These are phyloP conservation scores for Osmoderma eremita DNA, from an alignment of 2,888 invertebrate species.

Conservation along the genomic window DNA sequence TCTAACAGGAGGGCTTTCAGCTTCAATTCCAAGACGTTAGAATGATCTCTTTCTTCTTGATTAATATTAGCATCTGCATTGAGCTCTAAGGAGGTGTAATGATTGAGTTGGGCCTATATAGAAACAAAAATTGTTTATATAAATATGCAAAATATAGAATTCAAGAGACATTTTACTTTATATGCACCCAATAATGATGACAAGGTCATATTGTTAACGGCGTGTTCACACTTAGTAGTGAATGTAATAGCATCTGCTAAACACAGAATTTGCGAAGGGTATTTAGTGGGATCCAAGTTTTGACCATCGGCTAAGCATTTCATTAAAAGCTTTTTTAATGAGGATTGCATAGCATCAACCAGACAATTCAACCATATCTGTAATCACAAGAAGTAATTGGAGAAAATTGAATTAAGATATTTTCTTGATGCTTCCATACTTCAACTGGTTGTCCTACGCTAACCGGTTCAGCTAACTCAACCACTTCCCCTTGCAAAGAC, in stretches of 20 bases:
- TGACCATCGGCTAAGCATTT: constrained; percentile 66
- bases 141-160: constrained; percentile 50
- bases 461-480: constrained; percentile 74
- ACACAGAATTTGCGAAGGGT: constrained; percentile 84
- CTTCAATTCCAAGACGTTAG: constrained; percentile 72
- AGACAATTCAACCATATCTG: constrained; percentile 82
- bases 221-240: constrained; percentile 84
- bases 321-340: constrained; percentile 76
- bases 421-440: constrained; percentile 64
- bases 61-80: constrained; percentile 48
- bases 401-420: background rate
- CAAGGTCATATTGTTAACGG: constrained; percentile 75
- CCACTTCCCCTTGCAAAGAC: constrained; percentile 79
- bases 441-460: constrained; percentile 81
- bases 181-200: constrained; percentile 65
- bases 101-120: constrained; percentile 64
- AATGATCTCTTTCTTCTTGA: constrained; percentile 44
- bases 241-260: constrained; percentile 87
- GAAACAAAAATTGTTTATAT: background rate
- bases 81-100: constrained; percentile 65
- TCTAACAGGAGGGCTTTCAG: constrained; percentile 93
- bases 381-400: background rate
- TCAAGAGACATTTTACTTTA: constrained; percentile 58
- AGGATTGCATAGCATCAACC: constrained; percentile 83
- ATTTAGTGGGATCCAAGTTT: constrained; percentile 71